A percentile compares a stretch with the other conserved stretches of the same genome.
Conservation (phyloP, 2,113 vertebrate genomes). For the Pollimyrus isidori region DNA sequence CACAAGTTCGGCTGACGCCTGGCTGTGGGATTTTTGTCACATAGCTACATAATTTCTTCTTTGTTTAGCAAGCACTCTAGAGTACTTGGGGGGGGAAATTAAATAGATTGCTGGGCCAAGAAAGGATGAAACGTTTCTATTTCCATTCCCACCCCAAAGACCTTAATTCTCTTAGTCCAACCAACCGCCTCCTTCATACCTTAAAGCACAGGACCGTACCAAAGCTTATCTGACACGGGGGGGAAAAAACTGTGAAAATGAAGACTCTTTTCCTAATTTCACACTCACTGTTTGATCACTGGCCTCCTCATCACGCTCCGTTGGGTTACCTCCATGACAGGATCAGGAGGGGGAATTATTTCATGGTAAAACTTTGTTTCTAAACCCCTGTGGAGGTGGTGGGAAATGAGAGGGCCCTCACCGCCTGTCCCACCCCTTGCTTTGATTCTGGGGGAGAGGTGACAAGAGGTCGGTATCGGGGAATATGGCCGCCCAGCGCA, state of each 20-base stretch:
- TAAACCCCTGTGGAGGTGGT: background rate
- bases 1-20: background rate
- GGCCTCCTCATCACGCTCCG: constrained; percentile 58
- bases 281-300: constrained; percentile 62
- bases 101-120: background rate
- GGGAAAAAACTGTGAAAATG: constrained; percentile 58
- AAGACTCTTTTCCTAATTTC: constrained; percentile 73
- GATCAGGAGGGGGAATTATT: constrained; percentile 61
- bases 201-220: constrained; percentile 54
- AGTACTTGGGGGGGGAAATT: background rate
- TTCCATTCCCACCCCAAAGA: constrained; percentile 30
- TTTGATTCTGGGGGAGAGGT: constrained; percentile 43
- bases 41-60: background rate
- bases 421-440: background rate
- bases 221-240: constrained; percentile 18
- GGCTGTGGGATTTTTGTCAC: background rate
- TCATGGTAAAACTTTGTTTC: constrained; percentile 46
- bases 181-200: constrained; percentile 35
- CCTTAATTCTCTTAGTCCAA: constrained; percentile 33
- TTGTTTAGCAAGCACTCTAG: background rate
- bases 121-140: background rate
- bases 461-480: constrained; percentile 44
- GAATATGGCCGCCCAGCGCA: background rate
- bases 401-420: background rate
- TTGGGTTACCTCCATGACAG: constrained; percentile 56